Evolutionary conservation across 2,888 invertebrate species (phyloP).

Genomic region (Amphipoea oculea): DNA sequence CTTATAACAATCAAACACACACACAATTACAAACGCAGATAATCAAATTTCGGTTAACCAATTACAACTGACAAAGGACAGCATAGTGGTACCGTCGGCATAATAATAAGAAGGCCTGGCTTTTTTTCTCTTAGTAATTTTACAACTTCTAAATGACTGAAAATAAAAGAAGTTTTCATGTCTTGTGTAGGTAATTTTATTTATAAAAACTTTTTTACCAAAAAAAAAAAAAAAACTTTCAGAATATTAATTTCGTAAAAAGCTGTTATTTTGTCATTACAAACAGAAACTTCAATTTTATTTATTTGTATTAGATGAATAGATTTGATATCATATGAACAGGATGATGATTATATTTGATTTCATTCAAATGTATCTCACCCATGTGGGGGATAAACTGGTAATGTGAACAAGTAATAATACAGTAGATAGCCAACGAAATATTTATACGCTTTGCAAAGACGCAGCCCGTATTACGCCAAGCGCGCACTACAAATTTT

Average conservation of each 20-base stretch:
- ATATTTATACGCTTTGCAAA: neutral
- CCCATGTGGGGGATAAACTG: too few relatives aligned
- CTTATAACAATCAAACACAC: neutral
- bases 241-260: too few relatives aligned
- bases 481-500: too few relatives aligned
- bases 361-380: too few relatives aligned
- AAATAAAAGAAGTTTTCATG: neutral
- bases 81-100: neutral
- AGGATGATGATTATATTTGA: too few relatives aligned
- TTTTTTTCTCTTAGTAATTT: neutral
- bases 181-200: neutral
- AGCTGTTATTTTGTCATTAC: too few relatives aligned
- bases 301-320: too few relatives aligned
- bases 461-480: neutral
- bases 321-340: too few relatives aligned
- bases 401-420: too few relatives aligned
- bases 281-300: too few relatives aligned
- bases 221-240: too few relatives aligned
- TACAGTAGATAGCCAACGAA: neutral
- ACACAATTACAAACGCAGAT: neutral
- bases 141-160: neutral
- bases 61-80: neutral
- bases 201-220: too few relatives aligned
- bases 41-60: neutral
- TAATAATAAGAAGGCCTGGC: neutral